Conservation (phyloP, 2,888 invertebrate genomes). For the Pardosa pseudoannulata region DNA sequence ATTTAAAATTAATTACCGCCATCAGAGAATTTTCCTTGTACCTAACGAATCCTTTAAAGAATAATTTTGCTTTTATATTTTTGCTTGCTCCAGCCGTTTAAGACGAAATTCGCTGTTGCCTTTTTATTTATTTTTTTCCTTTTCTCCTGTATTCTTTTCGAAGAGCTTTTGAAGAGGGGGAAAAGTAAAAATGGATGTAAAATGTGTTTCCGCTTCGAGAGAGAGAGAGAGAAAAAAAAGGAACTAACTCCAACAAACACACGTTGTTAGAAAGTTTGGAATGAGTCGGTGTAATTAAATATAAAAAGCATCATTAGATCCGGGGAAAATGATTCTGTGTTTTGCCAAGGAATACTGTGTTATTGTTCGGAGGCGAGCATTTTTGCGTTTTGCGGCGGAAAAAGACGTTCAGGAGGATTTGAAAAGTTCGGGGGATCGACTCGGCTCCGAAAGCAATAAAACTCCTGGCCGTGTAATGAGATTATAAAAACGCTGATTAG, state of each 20-base stretch:
- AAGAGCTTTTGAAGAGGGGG: neutral
- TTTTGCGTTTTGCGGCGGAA: neutral
- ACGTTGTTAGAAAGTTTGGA: constrained; percentile 5
- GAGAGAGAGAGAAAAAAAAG: too few species aligned
- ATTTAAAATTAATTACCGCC: constrained; percentile 10
- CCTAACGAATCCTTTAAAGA: constrained; percentile 9
- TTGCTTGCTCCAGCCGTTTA: neutral
- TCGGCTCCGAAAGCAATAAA: neutral
- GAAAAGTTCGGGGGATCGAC: neutral
- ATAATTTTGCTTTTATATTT: constrained; percentile 12
- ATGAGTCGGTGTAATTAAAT: constrained; percentile 6
- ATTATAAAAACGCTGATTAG: neutral
- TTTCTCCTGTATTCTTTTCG: neutral
- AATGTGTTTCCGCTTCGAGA: neutral
- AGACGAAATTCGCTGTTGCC: neutral
- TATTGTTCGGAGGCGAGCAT: neutral
- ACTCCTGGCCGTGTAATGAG: neutral
- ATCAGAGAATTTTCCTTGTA: constrained; percentile 8
- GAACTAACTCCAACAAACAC: too few species aligned
- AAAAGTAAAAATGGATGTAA: constrained; percentile 10
- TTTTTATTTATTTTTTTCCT: too few species aligned
- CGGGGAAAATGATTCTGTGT: neutral
- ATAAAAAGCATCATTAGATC: constrained; percentile 15
- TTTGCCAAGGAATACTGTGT: neutral
- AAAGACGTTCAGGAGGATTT: neutral